These are phyloP conservation scores for Entelurus aequoreus DNA, from an alignment of 2,113 vertebrate genomes.

Conservation along the genomic window DNA sequence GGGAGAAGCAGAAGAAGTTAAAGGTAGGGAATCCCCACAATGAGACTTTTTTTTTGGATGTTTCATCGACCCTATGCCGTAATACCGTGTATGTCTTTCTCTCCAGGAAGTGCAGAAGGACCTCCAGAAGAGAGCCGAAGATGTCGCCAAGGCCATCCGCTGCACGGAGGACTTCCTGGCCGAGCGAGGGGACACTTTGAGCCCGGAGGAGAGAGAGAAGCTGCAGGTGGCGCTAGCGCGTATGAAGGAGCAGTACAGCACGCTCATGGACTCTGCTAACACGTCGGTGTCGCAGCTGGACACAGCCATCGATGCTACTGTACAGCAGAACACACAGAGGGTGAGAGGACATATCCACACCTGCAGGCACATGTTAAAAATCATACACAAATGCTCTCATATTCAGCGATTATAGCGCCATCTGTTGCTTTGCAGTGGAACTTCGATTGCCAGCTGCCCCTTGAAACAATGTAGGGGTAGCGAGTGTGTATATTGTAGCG, in stretches of 20 bases:
- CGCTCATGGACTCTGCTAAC: constrained; percentile 73
- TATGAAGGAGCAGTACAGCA: constrained; percentile 81
- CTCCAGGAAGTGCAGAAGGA: constrained; percentile 81
- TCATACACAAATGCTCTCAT: too few species aligned
- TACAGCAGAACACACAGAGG: constrained; percentile 90
- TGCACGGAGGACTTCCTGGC: constrained; percentile 84
- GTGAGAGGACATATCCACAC: constrained; percentile 53
- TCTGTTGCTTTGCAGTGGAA: too few species aligned
- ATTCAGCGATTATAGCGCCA: too few species aligned
- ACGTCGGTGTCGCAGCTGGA: constrained; percentile 79
- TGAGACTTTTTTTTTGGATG: too few species aligned
- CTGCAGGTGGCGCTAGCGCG: constrained; percentile 73
- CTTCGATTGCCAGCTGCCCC: too few species aligned
- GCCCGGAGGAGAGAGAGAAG: constrained; percentile 70
- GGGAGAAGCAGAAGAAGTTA: constrained; percentile 79
- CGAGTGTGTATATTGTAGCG: too few species aligned
- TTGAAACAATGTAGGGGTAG: too few species aligned
- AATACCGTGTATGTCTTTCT: not conserved
- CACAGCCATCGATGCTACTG: constrained; percentile 75
- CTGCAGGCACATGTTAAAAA: too few species aligned
- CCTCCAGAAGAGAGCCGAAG: constrained; percentile 74
- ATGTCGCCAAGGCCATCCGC: constrained; percentile 76
- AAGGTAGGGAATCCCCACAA: constrained; percentile 69
- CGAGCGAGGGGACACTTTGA: constrained; percentile 78
- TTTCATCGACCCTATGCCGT: not conserved